phyloP scores from a whole-genome alignment of 2,113 vertebrate species.

The Hipposideros armiger region DNA sequence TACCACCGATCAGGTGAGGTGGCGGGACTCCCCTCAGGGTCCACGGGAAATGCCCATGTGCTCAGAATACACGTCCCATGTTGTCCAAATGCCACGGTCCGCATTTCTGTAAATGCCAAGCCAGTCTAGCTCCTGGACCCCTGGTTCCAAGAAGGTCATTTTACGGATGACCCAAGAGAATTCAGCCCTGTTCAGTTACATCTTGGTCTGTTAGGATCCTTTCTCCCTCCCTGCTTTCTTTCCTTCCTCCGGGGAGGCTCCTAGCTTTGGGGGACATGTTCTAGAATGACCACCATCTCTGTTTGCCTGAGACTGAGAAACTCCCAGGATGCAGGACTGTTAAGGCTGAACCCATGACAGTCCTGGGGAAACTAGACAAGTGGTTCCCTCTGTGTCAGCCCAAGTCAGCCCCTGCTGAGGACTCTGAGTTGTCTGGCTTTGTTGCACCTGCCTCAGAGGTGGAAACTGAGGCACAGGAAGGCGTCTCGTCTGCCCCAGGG shows the following conservation, averaged over 20 bases:
- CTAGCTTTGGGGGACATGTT: too few relatives aligned
- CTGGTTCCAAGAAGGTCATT: neutral
- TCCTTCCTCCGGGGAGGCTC: neutral
- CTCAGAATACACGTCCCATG: neutral
- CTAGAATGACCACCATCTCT: neutral
- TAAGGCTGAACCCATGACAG: neutral
- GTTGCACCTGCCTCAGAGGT: neutral
- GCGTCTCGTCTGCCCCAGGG: neutral
- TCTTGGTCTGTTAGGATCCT: neutral
- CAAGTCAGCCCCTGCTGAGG: neutral
- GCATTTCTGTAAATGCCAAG: neutral
- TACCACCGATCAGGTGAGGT: slow-evolving; percentile 89
- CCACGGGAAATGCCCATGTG: neutral
- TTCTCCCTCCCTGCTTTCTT: neutral
- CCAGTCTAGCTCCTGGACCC: fast-evolving
- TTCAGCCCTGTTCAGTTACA: too few relatives aligned
- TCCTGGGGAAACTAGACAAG: neutral
- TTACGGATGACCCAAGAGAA: neutral
- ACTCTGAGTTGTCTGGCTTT: too few relatives aligned
- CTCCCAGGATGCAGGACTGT: neutral
- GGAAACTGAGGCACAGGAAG: neutral
- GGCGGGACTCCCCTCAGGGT: fast-evolving
- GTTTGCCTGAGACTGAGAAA: neutral
- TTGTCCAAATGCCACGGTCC: neutral
- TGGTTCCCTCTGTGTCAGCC: neutral